A percentile compares a stretch with the other conserved stretches of the same genome.
phyloP scores from a whole-genome alignment of 2,888 invertebrate species.

The Sarcophaga carnaria region DNA sequence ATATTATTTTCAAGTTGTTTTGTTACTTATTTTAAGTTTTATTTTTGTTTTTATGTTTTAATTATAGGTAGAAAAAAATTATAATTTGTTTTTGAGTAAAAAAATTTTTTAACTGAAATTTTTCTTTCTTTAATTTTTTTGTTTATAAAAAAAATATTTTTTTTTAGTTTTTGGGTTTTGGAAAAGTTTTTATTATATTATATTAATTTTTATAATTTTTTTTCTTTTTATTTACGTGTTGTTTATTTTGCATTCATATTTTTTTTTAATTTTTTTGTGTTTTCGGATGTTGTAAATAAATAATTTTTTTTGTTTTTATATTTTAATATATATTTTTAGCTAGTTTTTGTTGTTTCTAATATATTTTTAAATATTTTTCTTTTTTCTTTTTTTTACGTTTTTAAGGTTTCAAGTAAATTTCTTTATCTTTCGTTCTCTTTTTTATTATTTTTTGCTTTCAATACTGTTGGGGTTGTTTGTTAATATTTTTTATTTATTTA shows the following conservation, averaged over 20 bases:
- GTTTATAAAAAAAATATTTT: conserved; percentile 18
- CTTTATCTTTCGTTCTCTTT: conserved; percentile 71
- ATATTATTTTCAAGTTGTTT: conserved; percentile 60
- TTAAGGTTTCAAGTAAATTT: conserved; percentile 71
- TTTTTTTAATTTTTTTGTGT: not conserved
- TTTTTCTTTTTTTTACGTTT: conserved; percentile 71
- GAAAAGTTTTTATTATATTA: conserved; percentile 28
- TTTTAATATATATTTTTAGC: conserved; percentile 43
- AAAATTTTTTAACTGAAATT: conserved; percentile 34
- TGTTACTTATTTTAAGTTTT: conserved; percentile 15
- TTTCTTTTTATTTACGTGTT: conserved; percentile 6
- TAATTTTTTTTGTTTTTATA: conserved; percentile 43
- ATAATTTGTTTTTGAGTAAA: conserved; percentile 35
- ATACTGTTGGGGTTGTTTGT: conserved; percentile 63
- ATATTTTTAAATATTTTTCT: conserved; percentile 24
- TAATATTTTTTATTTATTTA: conserved; percentile 62
- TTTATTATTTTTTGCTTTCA: conserved; percentile 66
- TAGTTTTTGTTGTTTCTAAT: conserved; percentile 56
- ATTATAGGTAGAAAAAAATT: conserved; percentile 60
- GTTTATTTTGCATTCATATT: conserved; percentile 25
- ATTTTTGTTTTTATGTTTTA: conserved; percentile 26
- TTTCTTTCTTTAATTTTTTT: conserved; percentile 10
- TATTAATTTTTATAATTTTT: not conserved
- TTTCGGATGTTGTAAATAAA: conserved; percentile 54
- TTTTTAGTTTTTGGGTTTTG: conserved; percentile 17